phyloP scores from a whole-genome alignment of 1,140 invertebrate genomes.

The Hermetia illucens region DNA sequence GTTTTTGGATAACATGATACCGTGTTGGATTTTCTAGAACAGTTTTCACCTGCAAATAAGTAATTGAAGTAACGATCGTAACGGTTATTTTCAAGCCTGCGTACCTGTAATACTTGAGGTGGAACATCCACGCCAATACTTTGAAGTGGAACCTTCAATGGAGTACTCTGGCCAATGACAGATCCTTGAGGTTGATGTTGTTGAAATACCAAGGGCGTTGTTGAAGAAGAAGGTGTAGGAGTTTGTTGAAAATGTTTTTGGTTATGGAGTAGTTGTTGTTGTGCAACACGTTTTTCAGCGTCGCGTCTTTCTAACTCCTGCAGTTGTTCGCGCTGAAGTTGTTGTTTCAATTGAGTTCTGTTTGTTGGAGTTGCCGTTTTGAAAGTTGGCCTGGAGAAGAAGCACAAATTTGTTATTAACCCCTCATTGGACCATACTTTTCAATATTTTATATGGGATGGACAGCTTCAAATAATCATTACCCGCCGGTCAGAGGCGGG shows the following conservation, averaged over 20 bases:
- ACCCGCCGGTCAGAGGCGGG: constrained; percentile 30
- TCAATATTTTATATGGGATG: too few species aligned
- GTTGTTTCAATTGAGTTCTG: constrained; percentile 69
- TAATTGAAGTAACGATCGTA: constrained; percentile 1
- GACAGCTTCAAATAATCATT: constrained; percentile 18
- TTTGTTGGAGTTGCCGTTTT: constrained; percentile 66
- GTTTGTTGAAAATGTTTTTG: constrained; percentile 16
- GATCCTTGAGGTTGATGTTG: constrained; percentile 15
- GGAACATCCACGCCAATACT: constrained; percentile 56
- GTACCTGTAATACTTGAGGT: constrained; percentile 63
- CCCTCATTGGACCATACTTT: too few species aligned
- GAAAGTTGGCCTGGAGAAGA: constrained; percentile 52
- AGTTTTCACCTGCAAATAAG: constrained; percentile 52
- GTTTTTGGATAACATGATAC: constrained; percentile 82
- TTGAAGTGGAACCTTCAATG: constrained; percentile 38
- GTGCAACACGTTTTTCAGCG: constrained; percentile 25
- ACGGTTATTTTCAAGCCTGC: constrained; percentile 1
- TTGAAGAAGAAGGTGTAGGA: constrained; percentile 29
- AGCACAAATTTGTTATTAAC: too few species aligned
- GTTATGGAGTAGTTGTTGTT: constrained; percentile 5
- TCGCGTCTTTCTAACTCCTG: constrained; percentile 50
- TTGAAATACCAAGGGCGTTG: constrained; percentile 12
- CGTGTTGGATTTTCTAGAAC: constrained; percentile 78
- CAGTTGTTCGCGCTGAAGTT: constrained; percentile 70
- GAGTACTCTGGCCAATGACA: constrained; percentile 20